Base-by-base conservation (phyloP, 2,797 vertebrate species). In the Hyperoplus immaculatus region DNA sequence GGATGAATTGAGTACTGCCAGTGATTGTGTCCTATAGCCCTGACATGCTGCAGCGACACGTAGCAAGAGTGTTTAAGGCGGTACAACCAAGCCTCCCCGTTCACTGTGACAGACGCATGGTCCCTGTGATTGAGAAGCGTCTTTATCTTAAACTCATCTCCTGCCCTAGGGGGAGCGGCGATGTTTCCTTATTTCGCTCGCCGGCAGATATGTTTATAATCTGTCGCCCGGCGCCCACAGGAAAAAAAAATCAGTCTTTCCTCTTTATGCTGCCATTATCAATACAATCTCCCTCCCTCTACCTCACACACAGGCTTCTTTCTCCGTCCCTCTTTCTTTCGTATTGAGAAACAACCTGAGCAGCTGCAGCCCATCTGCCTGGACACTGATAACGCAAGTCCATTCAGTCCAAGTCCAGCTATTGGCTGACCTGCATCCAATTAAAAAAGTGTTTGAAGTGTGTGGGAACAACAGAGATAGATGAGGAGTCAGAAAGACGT, bases 141-240 rank as follows among this genome's bases (percentile, higher is more conserved):
- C 81, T 89, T 90, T 94, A 92, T 94, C 91, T 90, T 79, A 87
- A 90, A 90, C 84, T 90, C 64, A 88, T 91, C 88, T 90, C 62
- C 80, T 8, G 9, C 54, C 21, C 70, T 29, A 8, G 56, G 29
- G 51, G 75, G 50, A 57, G 67, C 58, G 2, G 65, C 53, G 8
- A 59, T 70, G 69, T 87, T 90, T 89, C 75, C 75, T 80, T 82
- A 74, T 91, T 85, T 87, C n/a, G 21, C 68, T 84, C 54, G 67
- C 42, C 41, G 21, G 71, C 83, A 79, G 90, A 93, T 92, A 92
- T 51, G 85, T 89, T 88, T 75, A 83, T 88, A 87, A 90, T 91
- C 86, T 89, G 78, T 87, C 10, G 46, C 77, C 65, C 4, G 11
- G 68, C 49, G 55, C 64, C 16, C 68, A 84, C 83, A 83, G 86